Base-by-base conservation (phyloP, 1,140 invertebrate genomes). In the Ridgeia piscesae region DNA sequence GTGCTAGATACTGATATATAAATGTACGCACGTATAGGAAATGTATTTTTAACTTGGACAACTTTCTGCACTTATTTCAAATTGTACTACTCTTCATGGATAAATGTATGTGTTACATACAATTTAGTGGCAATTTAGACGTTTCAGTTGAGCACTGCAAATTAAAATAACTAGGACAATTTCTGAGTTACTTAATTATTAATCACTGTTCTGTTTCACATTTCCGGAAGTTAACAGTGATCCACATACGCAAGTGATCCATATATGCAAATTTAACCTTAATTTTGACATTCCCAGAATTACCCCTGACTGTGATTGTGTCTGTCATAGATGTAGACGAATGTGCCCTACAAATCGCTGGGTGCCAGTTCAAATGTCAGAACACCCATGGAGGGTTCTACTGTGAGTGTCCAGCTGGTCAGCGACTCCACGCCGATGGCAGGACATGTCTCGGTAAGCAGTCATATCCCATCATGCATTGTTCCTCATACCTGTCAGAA, bases 371-470 rank as follows among this genome's bases (percentile, higher is more conserved):
- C 91, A 93, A 94, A 33, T 96, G 96, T 93, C 88, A 94, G 42
- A 96, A 96, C 93, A 95, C 94, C 31, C 91, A 94, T 90, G 96
- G 96, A 34, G 94, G 95, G 1, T 96, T 93, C 92, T 92, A 91
- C 34, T 96, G 96, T 92, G 91, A 93, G 27, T 96, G 95, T 94
- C 95, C 95, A 9, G 33, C 91, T 27, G 95, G 95, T 89, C 94
- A 95, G 35, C 93, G 94, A 33, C 92, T 96, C 14, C 94, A 95
- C 92, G 93, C 94, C 42, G 95, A 96, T 93, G 94, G 94, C 14
- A 93, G 94, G 89, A 94, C 94, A 1, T 96, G 95, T 93, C 93
- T 95, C 58, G 93, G 95, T 96, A 93, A 94, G 95, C 58, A 77
- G 58, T 77, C 27, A 21, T 31, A 77, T 77, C 58, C 58, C 58